phyloP scores from a whole-genome alignment of 2,888 invertebrate genomes.

The Sesia apiformis region DNA sequence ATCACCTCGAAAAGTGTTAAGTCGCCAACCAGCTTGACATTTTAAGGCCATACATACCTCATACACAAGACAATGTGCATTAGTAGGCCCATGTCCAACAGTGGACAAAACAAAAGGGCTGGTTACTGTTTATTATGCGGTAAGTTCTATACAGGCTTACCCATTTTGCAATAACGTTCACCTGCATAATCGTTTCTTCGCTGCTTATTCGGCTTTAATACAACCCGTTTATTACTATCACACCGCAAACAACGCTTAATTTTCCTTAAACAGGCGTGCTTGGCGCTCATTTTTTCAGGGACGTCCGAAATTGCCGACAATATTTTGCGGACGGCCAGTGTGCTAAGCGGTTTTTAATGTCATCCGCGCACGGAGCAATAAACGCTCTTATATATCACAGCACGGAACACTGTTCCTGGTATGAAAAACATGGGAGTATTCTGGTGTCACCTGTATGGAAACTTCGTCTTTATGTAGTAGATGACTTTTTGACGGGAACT shows the following conservation, averaged over 20 bases:
- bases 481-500: no score
- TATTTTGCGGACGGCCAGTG: slow-evolving; percentile 27
- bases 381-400: slow-evolving; percentile 35
- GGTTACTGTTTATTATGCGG: no score
- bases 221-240: not conserved
- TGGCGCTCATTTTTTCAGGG: slow-evolving; percentile 19
- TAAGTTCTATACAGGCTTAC: no score
- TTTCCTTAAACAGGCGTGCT: slow-evolving; percentile 1
- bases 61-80: no score
- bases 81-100: no score
- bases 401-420: slow-evolving; percentile 16
- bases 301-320: slow-evolving; percentile 25
- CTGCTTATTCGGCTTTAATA: not conserved
- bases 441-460: not conserved
- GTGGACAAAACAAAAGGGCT: no score
- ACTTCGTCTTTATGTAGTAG: no score
- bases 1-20: no score
- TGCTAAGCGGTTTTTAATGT: slow-evolving; percentile 65
- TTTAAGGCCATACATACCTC: no score
- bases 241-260: not conserved
- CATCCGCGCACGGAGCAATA: slow-evolving; percentile 39
- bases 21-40: no score
- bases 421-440: not conserved
- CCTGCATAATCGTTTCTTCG: no score
- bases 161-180: no score